Base-by-base conservation (phyloP, 2,888 invertebrate genomes). In the Xylota segnis region DNA sequence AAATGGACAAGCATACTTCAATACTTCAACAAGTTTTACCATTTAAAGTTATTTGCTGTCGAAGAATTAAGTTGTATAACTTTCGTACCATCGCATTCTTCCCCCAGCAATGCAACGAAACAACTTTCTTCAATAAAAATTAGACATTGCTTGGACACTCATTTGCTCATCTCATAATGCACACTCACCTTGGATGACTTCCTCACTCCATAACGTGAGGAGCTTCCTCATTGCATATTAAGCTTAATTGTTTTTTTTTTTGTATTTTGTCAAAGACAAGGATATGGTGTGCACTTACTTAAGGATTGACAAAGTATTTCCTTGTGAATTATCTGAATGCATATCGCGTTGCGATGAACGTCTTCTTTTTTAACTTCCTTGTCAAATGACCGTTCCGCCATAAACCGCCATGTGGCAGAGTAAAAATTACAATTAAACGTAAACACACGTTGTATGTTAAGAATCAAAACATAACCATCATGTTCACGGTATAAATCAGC, bases 291-390 rank as follows among this genome's bases (percentile, higher is more conserved):
- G 10, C n/a, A 43, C 32, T 18, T 37, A 27, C 37, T 52, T 40
- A 74, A 83, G 83, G 78, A 83, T 63, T 71, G 58, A 58, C 59
- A 27, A 16, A 68, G 6, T 27, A 52, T 50, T 83, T 75, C 83
- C 83, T 75, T 50, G 63, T 77, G 23, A 74, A 34, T 61, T 66
- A 72, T 72, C 59, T 43, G 70, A 83, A 45, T 43, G 70, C 78
- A 45, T 74, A 78, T 63, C 68, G 45, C 37, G 47, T 68, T 37
- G n/a, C 68, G 56, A 10, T 18, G 45, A 61, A 58, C 50, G 45
- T 78, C 79, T 74, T 83, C 71, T 61, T 65, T 70, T 59, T 52
- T 52, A 47, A 74, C 72, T 83, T 84, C 83, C 83, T 78, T 61
- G 74, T 63, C 5, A 47, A 71, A 9, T 59, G 58, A 76, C 34